phyloP scores from a whole-genome alignment of 2,113 vertebrate species.

The Suncus etruscus region DNA sequence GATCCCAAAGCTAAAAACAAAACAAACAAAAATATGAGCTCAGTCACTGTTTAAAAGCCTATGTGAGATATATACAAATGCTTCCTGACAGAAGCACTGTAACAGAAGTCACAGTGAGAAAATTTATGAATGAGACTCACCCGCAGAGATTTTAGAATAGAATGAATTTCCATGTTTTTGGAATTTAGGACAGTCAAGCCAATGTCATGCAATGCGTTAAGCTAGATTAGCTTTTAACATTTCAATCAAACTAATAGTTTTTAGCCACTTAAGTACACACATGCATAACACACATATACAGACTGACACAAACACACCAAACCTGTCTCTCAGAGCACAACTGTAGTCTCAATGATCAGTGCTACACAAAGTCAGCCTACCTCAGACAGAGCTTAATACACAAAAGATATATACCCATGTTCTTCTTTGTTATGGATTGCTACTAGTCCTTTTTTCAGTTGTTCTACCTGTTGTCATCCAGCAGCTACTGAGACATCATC shows the following conservation, averaged over 20 bases:
- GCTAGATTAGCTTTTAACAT: background rate
- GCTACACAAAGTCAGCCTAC: background rate
- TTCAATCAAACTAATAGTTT: background rate
- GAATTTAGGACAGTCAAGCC: background rate
- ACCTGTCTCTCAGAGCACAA: background rate
- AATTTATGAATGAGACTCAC: background rate
- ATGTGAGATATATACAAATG: background rate
- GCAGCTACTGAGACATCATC: background rate
- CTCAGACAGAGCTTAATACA: background rate
- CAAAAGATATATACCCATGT: background rate
- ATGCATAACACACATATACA: no score
- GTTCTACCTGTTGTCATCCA: background rate
- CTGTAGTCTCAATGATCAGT: background rate
- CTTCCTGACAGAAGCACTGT: constrained; percentile 19
- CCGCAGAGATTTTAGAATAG: background rate
- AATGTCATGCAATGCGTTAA: background rate
- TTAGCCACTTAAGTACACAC: background rate
- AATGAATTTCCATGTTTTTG: background rate
- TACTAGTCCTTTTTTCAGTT: background rate
- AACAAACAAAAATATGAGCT: background rate
- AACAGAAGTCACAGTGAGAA: background rate
- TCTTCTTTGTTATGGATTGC: background rate
- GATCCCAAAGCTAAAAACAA: no score
- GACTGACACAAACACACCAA: background rate
- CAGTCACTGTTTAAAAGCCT: background rate